These are phyloP conservation scores for Nephotettix cincticeps DNA, from an alignment of 1,140 invertebrate species.

Conservation along the genomic window DNA sequence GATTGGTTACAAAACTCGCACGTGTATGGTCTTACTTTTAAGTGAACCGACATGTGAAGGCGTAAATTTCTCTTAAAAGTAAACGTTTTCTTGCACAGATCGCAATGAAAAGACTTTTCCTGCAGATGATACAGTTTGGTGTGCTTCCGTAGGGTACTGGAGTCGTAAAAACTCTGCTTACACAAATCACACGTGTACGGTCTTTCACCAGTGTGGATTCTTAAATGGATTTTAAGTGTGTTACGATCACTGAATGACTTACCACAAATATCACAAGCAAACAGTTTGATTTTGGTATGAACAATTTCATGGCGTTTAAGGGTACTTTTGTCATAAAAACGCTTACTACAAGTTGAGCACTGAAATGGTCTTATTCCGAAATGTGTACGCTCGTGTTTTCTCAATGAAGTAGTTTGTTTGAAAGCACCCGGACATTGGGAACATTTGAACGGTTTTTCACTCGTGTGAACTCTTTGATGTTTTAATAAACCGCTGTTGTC, in stretches of 20 bases:
- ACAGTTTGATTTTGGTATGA: conserved; percentile 54
- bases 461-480: conserved; percentile 16
- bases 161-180: conserved; percentile 22
- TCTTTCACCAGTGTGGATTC: conserved; percentile 74
- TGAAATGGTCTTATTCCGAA: conserved; percentile 53
- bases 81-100: conserved; percentile 56
- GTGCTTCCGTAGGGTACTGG: conserved; percentile 9
- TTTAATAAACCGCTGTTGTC: conserved; percentile 51
- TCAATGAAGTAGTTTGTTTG: conserved; percentile 41
- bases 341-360: conserved; percentile 56
- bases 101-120: conserved; percentile 25
- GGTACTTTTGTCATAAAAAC: neutral
- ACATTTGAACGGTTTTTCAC: conserved; percentile 5
- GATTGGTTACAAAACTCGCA: conserved; percentile 52
- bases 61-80: conserved; percentile 51
- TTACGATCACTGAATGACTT: conserved; percentile 81
- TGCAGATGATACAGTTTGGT: neutral
- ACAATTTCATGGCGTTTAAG: conserved; percentile 13
- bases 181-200: conserved; percentile 67
- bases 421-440: conserved; percentile 42
- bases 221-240: conserved; percentile 71
- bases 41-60: neutral
- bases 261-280: conserved; percentile 77
- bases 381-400: conserved; percentile 49
- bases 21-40: conserved; percentile 3